A percentile compares a stretch with the other conserved stretches of the same genome.
Conservation (phyloP, 2,113 vertebrate genomes). For the Megalops atlanticus region DNA sequence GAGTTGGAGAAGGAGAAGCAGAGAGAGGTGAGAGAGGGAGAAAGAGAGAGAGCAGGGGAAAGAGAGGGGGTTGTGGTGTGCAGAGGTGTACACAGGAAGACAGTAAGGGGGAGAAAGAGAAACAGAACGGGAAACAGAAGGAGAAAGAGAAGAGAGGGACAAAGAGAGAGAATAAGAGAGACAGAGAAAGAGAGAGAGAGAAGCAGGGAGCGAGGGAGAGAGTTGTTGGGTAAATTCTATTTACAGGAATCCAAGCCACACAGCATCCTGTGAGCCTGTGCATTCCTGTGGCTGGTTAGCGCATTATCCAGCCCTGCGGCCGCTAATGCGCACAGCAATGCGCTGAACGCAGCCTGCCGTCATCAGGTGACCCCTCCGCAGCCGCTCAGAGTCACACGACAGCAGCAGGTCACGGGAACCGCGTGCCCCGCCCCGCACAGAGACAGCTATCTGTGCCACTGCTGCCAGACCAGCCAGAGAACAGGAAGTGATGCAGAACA, state of each 20-base stretch:
- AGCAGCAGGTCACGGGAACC: no score
- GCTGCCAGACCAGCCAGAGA: no score
- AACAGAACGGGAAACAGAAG: not conserved
- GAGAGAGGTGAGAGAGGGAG: no score
- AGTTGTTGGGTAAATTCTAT: no score
- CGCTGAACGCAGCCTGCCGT: not conserved
- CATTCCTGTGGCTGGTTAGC: not conserved
- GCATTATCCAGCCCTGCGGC: not conserved
- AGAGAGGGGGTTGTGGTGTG: no score
- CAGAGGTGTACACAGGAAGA: no score
- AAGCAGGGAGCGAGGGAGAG: not conserved
- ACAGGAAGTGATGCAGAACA: no score
- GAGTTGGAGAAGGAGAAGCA: no score
- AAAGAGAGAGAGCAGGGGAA: no score
- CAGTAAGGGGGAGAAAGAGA: not conserved
- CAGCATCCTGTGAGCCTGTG: constrained; percentile 5
- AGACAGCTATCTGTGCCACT: no score
- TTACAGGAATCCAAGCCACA: constrained; percentile 6
- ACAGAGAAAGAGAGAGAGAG: not conserved
- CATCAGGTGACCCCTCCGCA: not conserved
- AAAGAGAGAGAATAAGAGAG: constrained; percentile 15
- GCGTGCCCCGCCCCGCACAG: no score
- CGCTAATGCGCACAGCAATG: not conserved
- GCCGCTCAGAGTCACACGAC: not conserved
- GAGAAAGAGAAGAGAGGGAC: not conserved